Evolutionary conservation across 2,888 invertebrate species (phyloP), one percentile per base, ranked within the genome.

Genomic region (Polylopha cassiicola): DNA sequence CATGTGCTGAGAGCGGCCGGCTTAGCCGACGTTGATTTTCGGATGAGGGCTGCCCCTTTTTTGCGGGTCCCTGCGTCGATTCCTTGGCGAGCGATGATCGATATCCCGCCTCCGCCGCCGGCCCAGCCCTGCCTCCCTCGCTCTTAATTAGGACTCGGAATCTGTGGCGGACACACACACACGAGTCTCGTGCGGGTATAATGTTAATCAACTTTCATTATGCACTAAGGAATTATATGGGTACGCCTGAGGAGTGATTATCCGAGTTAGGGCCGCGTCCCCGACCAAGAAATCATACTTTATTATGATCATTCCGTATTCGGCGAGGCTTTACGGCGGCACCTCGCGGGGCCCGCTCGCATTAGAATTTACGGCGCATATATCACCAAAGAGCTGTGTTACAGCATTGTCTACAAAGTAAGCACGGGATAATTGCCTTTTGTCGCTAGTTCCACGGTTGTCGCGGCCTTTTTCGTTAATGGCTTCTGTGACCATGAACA

Each of bases 131-230:
- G 73, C 69, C 71, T 85, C 87, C 88, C 90, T 89, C 89, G 86
- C 90, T 91, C 91, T 91, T 91, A 92, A 92, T 92, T 92, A 92
- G 91, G 90, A 91, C 90, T 90, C 89, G 89, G 90, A 91, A 91
- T 91, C 91, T 91, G 91, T 88, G 89, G 90, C 90, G 90, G 91
- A 91, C 91, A 90, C 90, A 89, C 90, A 86, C 87, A 84, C 86
- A 79, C 74, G 59, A 71, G 56, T 64, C 60, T 59, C 43, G 47
- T 43, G 50, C 58, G 65, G 56, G 69, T 68, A 67, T 80, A 80
- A 84, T 81, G 84, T 84, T 85, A 85, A 84, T 85, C 85, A 84
- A 84, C 82, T 85, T 85, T 85, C 82, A 85, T 85, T 85, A 84
- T 84, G 84, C 84, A 85, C 85, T 82, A 82, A 84, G 85, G 85